Evolutionary conservation across 2,113 vertebrate species (phyloP), one percentile per base, ranked within the genome.

Genomic region (Caloenas nicobarica): DNA sequence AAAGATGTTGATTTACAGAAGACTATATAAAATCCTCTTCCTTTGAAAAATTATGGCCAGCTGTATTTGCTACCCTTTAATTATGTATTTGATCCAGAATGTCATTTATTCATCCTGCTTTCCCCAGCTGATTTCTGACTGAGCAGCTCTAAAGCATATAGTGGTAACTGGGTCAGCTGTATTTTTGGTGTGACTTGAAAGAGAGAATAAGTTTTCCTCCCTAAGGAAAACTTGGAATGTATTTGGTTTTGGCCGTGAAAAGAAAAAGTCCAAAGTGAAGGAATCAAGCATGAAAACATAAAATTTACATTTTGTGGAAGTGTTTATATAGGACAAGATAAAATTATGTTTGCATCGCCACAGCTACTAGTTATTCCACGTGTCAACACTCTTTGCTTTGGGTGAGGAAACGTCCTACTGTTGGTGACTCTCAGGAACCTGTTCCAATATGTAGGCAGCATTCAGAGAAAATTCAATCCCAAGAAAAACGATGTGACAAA

Each of bases 81-180:
- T 97, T 95, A 90, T 90, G 74, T 61, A 88, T 93, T 90, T 93
- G 88, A 94, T 94, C 58, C 77, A 72, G 79, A 72, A 79, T 90
- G 94, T 86, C 85, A 88, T 88, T 94, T 94, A 85, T 85, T 48
- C 92, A 83, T 95, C 61, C 48, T 81, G 51, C 73, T 89, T 91
- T 96, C 42, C 88, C 86, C 89, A 95, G 89, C 87, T 96, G 93
- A 91, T 91, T 95, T 93, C 87, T 94, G 70, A 89, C 73, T 85
- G 85, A 95, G 64, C 34, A 82, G 48, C 66, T 91, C 53, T 88
- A 62, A 88, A 88, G 48, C 77, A 53, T 46, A 33, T 36, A n/a
- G 25, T 92, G 54, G 50, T 96, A 97, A 89, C 74, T 96, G 89
- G 94, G 77, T 93, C 93, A 95, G 58, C 69, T 90, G 1, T 74